Conservation (phyloP, 2,797 vertebrate genomes). For the Enteromius treurensis region DNA sequence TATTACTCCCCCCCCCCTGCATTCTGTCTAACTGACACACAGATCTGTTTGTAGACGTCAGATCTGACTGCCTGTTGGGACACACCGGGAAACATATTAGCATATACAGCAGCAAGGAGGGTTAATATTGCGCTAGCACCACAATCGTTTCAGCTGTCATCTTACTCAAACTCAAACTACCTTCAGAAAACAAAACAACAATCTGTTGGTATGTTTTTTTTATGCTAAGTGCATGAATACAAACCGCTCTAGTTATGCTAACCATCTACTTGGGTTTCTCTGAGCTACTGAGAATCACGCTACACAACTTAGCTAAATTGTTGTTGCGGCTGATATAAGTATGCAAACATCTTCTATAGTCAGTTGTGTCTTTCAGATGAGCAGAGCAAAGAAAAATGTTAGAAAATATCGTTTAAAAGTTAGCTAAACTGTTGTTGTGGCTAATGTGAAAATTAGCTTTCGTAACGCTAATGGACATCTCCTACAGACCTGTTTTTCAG, state of each 20-base stretch:
- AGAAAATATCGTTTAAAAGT: neutral
- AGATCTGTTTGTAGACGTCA: constrained; percentile 1
- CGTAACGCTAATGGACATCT: too few species aligned
- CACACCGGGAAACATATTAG: neutral
- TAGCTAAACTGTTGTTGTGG: neutral
- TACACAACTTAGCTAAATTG: neutral
- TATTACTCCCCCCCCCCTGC: neutral
- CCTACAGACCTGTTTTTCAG: too few species aligned
- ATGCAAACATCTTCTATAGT: neutral
- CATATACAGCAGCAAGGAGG: neutral
- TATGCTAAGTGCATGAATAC: neutral
- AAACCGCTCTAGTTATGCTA: neutral
- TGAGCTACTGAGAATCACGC: neutral
- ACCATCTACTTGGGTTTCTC: neutral
- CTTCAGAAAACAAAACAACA: neutral
- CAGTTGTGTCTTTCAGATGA: neutral
- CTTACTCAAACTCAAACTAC: neutral
- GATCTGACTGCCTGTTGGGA: neutral
- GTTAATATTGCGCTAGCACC: neutral
- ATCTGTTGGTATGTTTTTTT: neutral
- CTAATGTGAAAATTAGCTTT: neutral
- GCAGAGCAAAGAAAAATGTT: neutral
- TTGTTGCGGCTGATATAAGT: neutral
- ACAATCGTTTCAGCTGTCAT: neutral
- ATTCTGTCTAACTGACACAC: constrained; percentile 16